Conservation (phyloP, 1,140 invertebrate species). For the Hyposmocoma kahamanoa region DNA sequence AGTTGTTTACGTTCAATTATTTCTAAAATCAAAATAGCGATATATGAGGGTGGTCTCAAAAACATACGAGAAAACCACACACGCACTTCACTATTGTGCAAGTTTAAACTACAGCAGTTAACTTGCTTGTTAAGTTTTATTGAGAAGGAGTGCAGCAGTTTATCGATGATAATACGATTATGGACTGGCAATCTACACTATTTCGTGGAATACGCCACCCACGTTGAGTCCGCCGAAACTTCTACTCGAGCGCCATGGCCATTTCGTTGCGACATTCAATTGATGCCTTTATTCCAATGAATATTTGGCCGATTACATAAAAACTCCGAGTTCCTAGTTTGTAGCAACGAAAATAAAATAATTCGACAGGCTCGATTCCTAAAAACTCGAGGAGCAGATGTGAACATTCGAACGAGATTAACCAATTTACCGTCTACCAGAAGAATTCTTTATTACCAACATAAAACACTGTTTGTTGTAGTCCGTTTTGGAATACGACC, state of each 20-base stretch:
- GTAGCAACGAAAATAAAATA: constrained; percentile 5
- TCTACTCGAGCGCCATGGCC: constrained; percentile 17
- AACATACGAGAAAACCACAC: too few species aligned
- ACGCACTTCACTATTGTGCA: too few species aligned
- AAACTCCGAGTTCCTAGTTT: not conserved
- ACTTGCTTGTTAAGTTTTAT: constrained; percentile 5
- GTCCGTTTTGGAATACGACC: constrained; percentile 67
- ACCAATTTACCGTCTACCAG: constrained; percentile 24
- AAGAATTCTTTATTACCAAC: constrained; percentile 47
- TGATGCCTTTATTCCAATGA: not conserved
- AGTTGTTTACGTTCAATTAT: too few species aligned
- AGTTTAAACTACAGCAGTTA: not conserved
- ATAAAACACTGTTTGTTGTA: constrained; percentile 65
- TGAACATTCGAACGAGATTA: not conserved
- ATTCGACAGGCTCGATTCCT: not conserved
- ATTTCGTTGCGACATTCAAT: constrained; percentile 22
- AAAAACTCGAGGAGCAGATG: not conserved
- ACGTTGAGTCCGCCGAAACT: constrained; percentile 23
- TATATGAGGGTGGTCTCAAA: too few species aligned
- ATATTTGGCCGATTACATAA: not conserved
- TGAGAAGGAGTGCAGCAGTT: constrained; percentile 4
- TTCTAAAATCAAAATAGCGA: too few species aligned
- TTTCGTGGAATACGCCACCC: constrained; percentile 43
- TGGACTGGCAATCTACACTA: constrained; percentile 26
- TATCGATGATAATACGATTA: constrained; percentile 14